Evolutionary conservation across 2,888 invertebrate genomes (phyloP), one percentile per base, ranked within the genome.

Genomic region (Drosophila kuntzei): DNA sequence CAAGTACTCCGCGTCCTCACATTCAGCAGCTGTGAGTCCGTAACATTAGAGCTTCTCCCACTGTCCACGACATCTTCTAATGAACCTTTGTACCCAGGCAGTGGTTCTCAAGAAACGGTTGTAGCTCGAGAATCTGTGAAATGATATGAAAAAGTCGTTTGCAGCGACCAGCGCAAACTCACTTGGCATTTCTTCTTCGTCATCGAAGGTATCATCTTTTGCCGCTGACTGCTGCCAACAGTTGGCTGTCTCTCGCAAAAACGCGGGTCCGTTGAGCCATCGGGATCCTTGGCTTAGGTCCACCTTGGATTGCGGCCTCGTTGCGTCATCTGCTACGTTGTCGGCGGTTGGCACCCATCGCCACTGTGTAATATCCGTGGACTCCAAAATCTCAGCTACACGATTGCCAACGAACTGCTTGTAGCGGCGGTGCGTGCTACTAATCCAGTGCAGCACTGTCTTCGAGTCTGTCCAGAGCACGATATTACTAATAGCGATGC

Each of bases 401-500:
- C 27, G 27, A 27, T 27, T 27, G 27, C 27, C 27, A 0, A 8
- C 2, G 11, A 29, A 29, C 3, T 29, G 29, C 8, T 29, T 16
- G 32, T 29, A 29, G 11, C 29, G 29, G 29, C 29, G 29, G 12
- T n/a, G 20, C 7, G n/a, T n/a, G 12, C 20, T 20, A 9, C 20
- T 12, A 11, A 43, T 43, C 43, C 43, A 43, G n/a, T 34, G n/a
- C 16, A 62, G 20, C 46, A 53, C 41, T 0, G 57, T 64, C 12
- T 44, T 58, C 5, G 39, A 46, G n/a, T 58, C 57, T 36, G 47
- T 53, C 53, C 53, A 53, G 2, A 58, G 18, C 32, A 43, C 18
- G 41, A 18, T 25, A 12, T 36, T 12, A 7, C 27, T 22, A 7
- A 47, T 22, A 2, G n/a, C 9, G 12, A 46, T 32, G 16, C 37